Base-by-base conservation (phyloP, 2,113 vertebrate genomes). In the Aegotheles bennettii region DNA sequence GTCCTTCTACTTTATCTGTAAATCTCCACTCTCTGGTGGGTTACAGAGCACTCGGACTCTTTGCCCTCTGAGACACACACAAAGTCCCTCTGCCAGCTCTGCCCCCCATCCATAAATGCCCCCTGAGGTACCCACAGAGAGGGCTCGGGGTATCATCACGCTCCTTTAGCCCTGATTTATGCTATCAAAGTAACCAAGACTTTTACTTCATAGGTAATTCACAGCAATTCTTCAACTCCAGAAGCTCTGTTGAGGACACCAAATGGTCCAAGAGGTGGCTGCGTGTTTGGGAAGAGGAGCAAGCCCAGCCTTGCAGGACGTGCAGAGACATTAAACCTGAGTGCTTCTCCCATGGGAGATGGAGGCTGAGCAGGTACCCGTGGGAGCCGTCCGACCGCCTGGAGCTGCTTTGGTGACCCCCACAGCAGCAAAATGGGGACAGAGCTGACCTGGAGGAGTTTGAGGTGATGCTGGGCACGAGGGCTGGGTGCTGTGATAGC, bases 351-450 rank as follows among this genome's bases (percentile, higher is more conserved):
- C 33, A 0, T 0, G 1, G 38, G 42, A 61, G 10, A 16, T 2
- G 3, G 51, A 75, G 56, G 26, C 40, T 48, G 84, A 51, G 60
- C 33, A 31, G 38, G 24, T 16, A 31, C 12, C 47, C 14, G 2
- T 0, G 12, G 38, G 56, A 36, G 4, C 26, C n/a, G 42, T 26
- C 38, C 0, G 2, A 20, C 38, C 1, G 0, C 31, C 24, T 67
- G 61, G 57, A 51, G 59, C 53, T 61, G 71, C 74, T 56, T 19
- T 35, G 56, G 67, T 26, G 71, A 45, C 9, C 14, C 28, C 38
- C 50, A 2, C 10, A 3, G 16, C 57, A 1, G 71, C 6, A 0
- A 13, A 35, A 29, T 0, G 2, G 3, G 50, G 53, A 19, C 3
- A 24, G 80, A 65, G 70, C 33, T 36, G 60, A 1, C 6, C 45